A percentile compares a stretch with the other conserved stretches of the same genome.
Evolutionary conservation across 2,797 vertebrate genomes (phyloP).

Genomic region (Moxostoma hubbsi): DNA sequence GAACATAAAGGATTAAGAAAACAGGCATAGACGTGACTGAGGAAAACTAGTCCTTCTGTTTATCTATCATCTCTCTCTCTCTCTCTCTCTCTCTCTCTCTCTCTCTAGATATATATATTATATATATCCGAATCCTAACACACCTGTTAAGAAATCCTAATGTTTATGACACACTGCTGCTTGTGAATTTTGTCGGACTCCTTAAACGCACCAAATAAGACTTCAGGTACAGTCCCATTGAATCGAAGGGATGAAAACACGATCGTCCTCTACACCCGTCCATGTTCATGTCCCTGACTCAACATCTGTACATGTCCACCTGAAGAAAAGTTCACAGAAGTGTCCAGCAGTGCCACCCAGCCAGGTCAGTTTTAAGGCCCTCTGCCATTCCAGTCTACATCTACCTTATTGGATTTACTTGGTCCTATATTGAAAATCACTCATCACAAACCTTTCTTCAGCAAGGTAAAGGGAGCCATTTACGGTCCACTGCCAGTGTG

Average conservation of each 20-base stretch:
- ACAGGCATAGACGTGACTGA: background rate
- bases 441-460: background rate
- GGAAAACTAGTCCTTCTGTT: background rate
- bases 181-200: background rate
- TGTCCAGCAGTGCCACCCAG: constrained; percentile 72
- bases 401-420: background rate
- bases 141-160: background rate
- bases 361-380: constrained; percentile 75
- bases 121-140: background rate
- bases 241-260: constrained; percentile 82
- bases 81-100: too few relatives aligned
- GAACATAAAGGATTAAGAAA: background rate
- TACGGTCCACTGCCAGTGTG: constrained; percentile 71
- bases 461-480: constrained; percentile 72
- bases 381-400: background rate
- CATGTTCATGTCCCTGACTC: constrained; percentile 92
- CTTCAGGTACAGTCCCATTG: background rate
- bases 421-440: background rate
- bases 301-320: constrained; percentile 90
- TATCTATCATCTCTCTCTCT: too few relatives aligned
- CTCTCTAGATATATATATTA: too few relatives aligned
- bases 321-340: constrained; percentile 80
- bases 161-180: background rate
- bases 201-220: background rate
- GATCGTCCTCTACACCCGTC: constrained; percentile 84